Evolutionary conservation across 2,797 vertebrate species (phyloP).

Genomic region (Nyctibius grandis): DNA sequence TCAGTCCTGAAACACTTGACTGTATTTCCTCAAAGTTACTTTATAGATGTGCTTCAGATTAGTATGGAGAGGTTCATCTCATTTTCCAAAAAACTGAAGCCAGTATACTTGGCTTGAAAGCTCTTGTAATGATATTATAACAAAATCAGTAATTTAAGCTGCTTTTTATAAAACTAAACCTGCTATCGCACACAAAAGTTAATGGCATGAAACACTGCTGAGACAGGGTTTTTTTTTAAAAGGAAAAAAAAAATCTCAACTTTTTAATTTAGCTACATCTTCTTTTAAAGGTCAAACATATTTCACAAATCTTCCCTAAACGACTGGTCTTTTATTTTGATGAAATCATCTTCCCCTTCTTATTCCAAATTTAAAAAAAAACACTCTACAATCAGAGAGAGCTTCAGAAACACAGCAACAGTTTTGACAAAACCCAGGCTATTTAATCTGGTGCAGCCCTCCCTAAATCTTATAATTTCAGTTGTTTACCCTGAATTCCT

Average conservation of each 20-base stretch:
- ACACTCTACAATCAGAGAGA: neutral
- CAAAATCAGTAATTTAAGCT: neutral
- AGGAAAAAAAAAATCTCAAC: neutral
- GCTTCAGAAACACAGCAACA: neutral
- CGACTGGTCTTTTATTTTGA: neutral
- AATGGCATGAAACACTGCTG: neutral
- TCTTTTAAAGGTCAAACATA: neutral
- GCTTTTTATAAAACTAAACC: neutral
- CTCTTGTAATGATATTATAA: neutral
- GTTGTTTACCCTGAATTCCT: neutral
- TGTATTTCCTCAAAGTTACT: neutral
- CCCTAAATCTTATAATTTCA: neutral
- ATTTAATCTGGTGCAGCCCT: neutral
- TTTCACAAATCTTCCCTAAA: neutral
- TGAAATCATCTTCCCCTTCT: neutral
- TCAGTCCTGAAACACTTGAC: neutral
- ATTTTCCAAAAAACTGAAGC: neutral
- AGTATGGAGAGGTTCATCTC: neutral
- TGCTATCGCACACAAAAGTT: neutral
- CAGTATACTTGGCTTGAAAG: neutral
- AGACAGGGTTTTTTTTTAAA: accelerated
- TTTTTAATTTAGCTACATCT: neutral
- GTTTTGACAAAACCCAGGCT: neutral
- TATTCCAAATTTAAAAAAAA: neutral
- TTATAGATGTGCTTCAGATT: neutral